Evolutionary conservation across 35 echinoderm and acorn worm genomes (phyloP).

Genomic region (Acanthaster planci): DNA sequence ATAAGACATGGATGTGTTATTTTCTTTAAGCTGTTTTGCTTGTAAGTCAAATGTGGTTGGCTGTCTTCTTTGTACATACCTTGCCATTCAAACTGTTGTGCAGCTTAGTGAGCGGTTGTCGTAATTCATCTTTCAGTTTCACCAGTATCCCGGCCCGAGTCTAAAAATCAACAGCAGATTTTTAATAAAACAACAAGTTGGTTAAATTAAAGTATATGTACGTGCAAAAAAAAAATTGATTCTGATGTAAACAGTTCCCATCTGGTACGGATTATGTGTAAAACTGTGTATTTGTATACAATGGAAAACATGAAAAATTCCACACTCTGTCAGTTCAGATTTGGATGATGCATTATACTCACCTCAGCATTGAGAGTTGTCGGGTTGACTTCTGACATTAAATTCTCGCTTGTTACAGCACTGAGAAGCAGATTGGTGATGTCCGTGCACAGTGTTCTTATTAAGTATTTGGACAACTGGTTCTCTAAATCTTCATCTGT

Average conservation of each 20-base stretch:
- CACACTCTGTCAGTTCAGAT: too few species aligned
- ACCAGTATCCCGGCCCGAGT: slow-evolving; percentile 69
- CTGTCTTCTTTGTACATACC: slow-evolving; percentile 42
- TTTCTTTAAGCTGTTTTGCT: too few species aligned
- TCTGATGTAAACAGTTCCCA: too few species aligned
- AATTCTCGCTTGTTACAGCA: slow-evolving; percentile 66
- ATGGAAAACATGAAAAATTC: neutral
- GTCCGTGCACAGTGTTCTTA: slow-evolving; percentile 82
- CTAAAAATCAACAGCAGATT: slow-evolving; percentile 32
- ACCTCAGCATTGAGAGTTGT: slow-evolving; percentile 74
- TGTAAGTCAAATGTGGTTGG: too few species aligned
- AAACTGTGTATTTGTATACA: too few species aligned
- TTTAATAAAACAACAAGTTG: neutral
- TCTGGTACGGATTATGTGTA: too few species aligned
- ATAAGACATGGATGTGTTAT: too few species aligned
- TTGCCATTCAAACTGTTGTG: slow-evolving; percentile 72
- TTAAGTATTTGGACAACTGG: slow-evolving; percentile 80
- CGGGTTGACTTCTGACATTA: slow-evolving; percentile 39
- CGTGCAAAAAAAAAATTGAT: too few species aligned
- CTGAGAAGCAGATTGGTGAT: slow-evolving; percentile 75
- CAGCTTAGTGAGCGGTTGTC: slow-evolving; percentile 62
- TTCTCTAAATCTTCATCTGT: slow-evolving; percentile 75
- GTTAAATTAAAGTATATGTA: neutral
- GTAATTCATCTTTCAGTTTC: slow-evolving; percentile 75
- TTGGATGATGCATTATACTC: neutral